phyloP scores from a whole-genome alignment of 2,113 vertebrate species.

The Meriones unguiculatus region DNA sequence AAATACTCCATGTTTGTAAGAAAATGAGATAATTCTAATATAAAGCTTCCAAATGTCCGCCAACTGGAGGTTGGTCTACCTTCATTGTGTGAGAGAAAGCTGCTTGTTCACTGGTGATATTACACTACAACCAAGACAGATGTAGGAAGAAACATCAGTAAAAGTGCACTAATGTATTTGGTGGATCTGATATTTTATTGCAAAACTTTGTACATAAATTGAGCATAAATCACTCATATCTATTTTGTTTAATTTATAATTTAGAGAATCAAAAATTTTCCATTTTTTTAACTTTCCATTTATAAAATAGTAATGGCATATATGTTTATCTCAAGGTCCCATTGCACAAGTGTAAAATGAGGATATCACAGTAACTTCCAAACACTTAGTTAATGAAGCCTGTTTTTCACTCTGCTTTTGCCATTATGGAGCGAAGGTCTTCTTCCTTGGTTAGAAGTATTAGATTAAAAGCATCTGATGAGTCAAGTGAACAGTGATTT shows the following conservation, averaged over 20 bases:
- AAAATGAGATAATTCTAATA: neutral
- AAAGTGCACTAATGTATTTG: neutral
- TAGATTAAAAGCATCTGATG: neutral
- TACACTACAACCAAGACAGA: no score
- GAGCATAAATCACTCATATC: neutral
- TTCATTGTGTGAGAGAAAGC: neutral
- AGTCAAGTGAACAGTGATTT: neutral
- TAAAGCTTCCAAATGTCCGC: neutral
- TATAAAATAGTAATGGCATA: neutral
- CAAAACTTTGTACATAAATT: neutral
- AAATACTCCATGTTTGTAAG: neutral
- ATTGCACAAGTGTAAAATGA: neutral
- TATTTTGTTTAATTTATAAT: conserved; percentile 11
- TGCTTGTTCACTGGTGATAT: neutral
- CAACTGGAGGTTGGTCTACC: neutral
- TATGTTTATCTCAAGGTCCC: neutral
- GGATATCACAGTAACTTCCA: neutral
- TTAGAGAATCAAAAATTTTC: neutral
- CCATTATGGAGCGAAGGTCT: neutral
- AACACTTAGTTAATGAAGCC: neutral
- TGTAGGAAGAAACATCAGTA: neutral
- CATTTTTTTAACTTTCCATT: neutral
- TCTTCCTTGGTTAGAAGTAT: neutral
- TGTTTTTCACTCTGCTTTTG: neutral
- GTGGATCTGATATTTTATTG: neutral